These are phyloP conservation scores for Polydrusus pterygomalis DNA, from an alignment of 2,888 invertebrate genomes.

Conservation along the genomic window DNA sequence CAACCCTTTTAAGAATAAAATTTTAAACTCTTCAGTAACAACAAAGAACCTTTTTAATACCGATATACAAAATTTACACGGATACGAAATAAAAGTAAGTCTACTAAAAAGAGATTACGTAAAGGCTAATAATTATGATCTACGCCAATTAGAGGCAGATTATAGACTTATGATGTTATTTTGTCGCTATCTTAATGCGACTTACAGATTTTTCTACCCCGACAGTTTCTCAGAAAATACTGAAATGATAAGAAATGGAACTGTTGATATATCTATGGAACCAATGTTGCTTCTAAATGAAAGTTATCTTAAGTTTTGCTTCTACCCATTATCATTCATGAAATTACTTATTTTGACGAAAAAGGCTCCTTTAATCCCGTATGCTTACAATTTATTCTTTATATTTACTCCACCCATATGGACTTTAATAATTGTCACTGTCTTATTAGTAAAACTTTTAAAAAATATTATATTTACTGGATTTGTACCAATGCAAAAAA, in stretches of 20 bases:
- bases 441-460: background rate
- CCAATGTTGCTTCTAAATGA: background rate
- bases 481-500: background rate
- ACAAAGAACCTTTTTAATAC: background rate
- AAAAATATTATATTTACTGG: background rate
- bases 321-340: background rate
- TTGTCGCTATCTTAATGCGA: background rate
- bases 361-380: background rate
- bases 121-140: background rate
- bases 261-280: background rate
- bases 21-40: background rate
- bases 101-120: background rate
- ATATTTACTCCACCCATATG: background rate
- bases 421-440: background rate
- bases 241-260: background rate
- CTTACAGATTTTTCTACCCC: background rate
- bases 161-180: background rate
- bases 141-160: background rate
- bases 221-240: background rate
- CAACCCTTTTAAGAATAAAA: background rate
- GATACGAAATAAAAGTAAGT: background rate
- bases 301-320: background rate
- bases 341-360: background rate
- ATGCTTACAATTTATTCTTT: background rate
- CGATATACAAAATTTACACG: background rate